Base-by-base conservation (phyloP, 2,113 vertebrate genomes). In the Glaucomys volans region DNA sequence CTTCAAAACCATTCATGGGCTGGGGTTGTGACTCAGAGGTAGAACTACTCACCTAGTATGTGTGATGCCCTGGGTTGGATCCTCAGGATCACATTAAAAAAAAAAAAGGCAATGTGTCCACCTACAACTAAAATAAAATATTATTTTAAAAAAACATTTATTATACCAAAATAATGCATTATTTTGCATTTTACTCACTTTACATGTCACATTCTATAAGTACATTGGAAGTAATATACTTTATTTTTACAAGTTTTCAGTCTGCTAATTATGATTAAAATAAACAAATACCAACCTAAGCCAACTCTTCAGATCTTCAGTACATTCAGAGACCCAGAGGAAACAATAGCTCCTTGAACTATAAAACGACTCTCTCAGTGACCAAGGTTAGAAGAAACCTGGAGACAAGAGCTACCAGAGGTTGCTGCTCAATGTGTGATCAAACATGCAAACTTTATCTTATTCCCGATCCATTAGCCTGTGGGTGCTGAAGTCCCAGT, bases 201-300 rank as follows among this genome's bases (percentile, higher is more conserved):
- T 91, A 18, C 40, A 54, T 86, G 13, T 44, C 90, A 28, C 7
- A 0, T 66, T 87, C 74, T 74, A 50, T 77, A 72, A 77, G 82
- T 62, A n/a, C 44, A 82, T 35, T 82, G 14, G 26, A 82, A 74
- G 28, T 59, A 62, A 77, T 52, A 59, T 30, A 83, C 90, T 86
- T 72, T 90, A 71, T 11, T 66, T 47, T 50, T 37, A 8, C 37
- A 52, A 83, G 75, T 87, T 90, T 92, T 94, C 72, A 76, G 75
- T 24, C 86, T 94, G 54, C 12, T 76, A 66, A 94, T 40, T 90
- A 84, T n/a, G 66, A 83, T 81, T 89, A 74, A 66, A 77, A 50
- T 79, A 76, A 52, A 77, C 82, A 89, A 66, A 90, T 92, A 67
- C 32, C 66, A 69, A 13, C 35, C 50, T 42, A 66, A 82, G 16